Evolutionary conservation across 2,888 invertebrate genomes (phyloP), one percentile per base, ranked within the genome.

Genomic region (Altica lythri): DNA sequence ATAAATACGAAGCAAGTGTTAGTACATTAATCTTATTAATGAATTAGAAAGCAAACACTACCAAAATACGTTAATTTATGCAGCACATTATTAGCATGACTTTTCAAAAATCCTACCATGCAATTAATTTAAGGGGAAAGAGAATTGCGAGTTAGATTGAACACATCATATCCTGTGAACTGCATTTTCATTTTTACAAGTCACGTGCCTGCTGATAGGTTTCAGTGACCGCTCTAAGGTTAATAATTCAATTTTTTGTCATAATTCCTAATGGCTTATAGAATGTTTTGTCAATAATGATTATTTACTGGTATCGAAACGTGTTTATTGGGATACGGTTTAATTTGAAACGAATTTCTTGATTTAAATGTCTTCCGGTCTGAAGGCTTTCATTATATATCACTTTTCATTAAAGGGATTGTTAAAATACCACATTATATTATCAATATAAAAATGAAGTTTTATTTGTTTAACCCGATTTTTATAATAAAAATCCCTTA

Each of bases 241-340:
- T n/a, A 5, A 27, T 27, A 27, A n/a, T 27, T 27, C 27, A 27
- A 27, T 27, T 27, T 27, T 27, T 27, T 8, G n/a, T 9, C n/a
- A 2, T n/a, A 8, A 27, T 2, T 9, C 27, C n/a, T 3, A 27
- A 27, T 27, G 27, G n/a, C 27, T 27, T 2, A 27, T 27, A 27
- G 27, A 27, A 8, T 27, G 27, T 27, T 68, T 68, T 62, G 65
- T 68, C 68, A 63, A 65, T 68, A 67, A 54, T 54, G 54, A 42
- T 43, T 45, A 59, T 59, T 48, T 40, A 27, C 25, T 47, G 30
- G 38, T 13, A 25, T 25, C 27, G 30, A 53, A 56, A 53, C 45
- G 52, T 52, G 55, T 53, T 42, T 57, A 43, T 47, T 59, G 52
- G 35, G 55, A 10, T 37, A 61, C 43, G 59, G 40, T 59, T 58